phyloP scores from a whole-genome alignment of 2,113 vertebrate genomes.

The Donacobius atricapilla region DNA sequence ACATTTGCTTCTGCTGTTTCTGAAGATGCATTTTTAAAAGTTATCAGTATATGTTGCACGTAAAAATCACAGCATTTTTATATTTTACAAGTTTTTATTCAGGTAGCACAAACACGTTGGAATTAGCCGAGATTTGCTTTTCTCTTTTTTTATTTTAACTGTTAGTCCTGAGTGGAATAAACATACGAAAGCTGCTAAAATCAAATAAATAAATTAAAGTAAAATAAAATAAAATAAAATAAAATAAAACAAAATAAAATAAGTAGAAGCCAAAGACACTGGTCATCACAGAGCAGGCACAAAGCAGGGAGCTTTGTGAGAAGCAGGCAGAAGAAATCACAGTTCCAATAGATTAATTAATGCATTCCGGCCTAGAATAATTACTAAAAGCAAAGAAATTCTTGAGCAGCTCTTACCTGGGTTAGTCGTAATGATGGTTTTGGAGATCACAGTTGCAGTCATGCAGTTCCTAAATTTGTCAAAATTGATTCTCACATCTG shows the following conservation, averaged over 20 bases:
- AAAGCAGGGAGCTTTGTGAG: neutral
- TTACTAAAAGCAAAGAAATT: neutral
- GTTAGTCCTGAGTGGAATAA: neutral
- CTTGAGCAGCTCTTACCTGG: conserved; percentile 80
- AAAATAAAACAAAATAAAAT: neutral
- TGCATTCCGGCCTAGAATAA: neutral
- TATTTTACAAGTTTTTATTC: neutral
- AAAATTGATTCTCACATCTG: conserved; percentile 90
- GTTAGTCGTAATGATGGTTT: conserved; percentile 92
- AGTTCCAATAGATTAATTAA: neutral
- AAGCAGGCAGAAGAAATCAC: neutral
- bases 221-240: neutral
- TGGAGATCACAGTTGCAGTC: conserved; percentile 88
- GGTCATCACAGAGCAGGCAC: neutral
- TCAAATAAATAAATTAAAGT: neutral
- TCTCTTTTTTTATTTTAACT: neutral
- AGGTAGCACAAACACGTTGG: rapidly evolving
- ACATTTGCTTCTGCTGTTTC: conserved; percentile 88
- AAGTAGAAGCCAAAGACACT: neutral
- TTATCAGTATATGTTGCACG: neutral
- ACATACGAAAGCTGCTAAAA: neutral
- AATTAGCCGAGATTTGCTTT: neutral
- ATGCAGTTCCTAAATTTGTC: conserved; percentile 91
- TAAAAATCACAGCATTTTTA: neutral
- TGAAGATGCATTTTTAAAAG: conserved; percentile 50